phyloP scores from a whole-genome alignment of 2,113 vertebrate species.

The Siniperca knerii region DNA sequence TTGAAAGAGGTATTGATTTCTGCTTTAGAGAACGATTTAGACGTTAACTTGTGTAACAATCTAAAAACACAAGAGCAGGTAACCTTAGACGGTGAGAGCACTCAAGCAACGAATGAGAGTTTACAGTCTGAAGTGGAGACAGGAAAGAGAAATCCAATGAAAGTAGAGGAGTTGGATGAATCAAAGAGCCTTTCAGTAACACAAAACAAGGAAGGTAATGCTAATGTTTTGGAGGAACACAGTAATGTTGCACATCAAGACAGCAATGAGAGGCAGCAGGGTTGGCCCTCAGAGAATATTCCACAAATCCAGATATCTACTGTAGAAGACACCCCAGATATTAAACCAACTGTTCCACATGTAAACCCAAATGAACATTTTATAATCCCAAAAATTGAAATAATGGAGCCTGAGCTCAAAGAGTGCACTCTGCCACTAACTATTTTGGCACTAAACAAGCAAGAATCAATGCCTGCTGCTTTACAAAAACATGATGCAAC shows the following conservation, averaged over 20 bases:
- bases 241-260: conserved; percentile 26
- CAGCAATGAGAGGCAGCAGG: conserved; percentile 25
- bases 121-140: conserved; percentile 25
- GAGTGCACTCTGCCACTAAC: conserved; percentile 58
- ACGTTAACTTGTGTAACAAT: conserved; percentile 12
- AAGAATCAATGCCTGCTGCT: conserved; percentile 37
- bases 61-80: conserved; percentile 32
- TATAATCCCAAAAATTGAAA: conserved; percentile 68
- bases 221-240: conserved; percentile 8
- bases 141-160: conserved; percentile 24
- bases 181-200: conserved; percentile 36
- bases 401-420: conserved; percentile 71
- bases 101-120: conserved; percentile 15
- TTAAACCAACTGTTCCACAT: conserved; percentile 53
- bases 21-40: conserved; percentile 21
- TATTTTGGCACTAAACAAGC: conserved; percentile 57
- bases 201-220: conserved; percentile 27
- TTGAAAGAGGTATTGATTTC: conserved; percentile 16
- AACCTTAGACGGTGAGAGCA: conserved; percentile 3
- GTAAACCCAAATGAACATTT: conserved; percentile 55
- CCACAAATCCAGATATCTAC: conserved; percentile 67
- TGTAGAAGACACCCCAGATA: conserved; percentile 53
- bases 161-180: conserved; percentile 32
- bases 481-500: conserved; percentile 61
- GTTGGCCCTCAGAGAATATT: conserved; percentile 54